Base-by-base conservation (phyloP, 2,797 vertebrate species). In the Sparidentex hasta region DNA sequence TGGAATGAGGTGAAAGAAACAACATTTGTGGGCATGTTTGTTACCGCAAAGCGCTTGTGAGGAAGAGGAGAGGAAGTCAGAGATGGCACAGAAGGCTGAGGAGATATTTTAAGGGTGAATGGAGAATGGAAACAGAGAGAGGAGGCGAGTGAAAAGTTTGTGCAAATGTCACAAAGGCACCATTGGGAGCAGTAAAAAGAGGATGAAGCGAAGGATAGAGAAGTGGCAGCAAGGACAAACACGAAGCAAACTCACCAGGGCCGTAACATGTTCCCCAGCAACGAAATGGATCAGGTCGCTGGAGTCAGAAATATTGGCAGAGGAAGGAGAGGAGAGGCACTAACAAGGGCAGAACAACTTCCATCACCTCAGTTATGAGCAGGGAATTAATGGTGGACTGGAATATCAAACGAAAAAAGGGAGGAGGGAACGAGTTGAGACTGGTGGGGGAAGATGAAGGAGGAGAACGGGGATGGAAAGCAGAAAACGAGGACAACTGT, bases 131-230 rank as follows among this genome's bases (percentile, higher is more conserved):
- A 65, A 29, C 16, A 20, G 47, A 59, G 21, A 65, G 41, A 66
- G 52, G 51, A 0, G 27, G 64, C 14, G 20, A 56, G 57, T 75
- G 63, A 65, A 74, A 74, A 71, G 82, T 85, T 87, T 73, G 57
- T 82, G 38, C 61, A 80, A 78, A 86, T 90, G 78, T 80, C 82
- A 74, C 56, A 46, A 71, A 43, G 58, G 76, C 75, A 56, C 78
- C 21, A 4, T 48, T 11, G 57, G 75, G 66, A 72, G 59, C n/a
- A 41, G 12, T n/a, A 33, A 51, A 74, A 74, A 51, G 48, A 56
- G 47, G 61, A 70, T 33, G 55, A 73, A 71, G 70, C 43, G 11
- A 33, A 57, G 50, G 64, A 70, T 7, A 20, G 51, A 63, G 59
- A 65, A 78, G 76, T 50, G 48, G 43, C 62, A 52, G 71, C 44